These are phyloP conservation scores for Tachyglossus aculeatus DNA, from an alignment of 2,797 vertebrate species.

Conservation along the genomic window DNA sequence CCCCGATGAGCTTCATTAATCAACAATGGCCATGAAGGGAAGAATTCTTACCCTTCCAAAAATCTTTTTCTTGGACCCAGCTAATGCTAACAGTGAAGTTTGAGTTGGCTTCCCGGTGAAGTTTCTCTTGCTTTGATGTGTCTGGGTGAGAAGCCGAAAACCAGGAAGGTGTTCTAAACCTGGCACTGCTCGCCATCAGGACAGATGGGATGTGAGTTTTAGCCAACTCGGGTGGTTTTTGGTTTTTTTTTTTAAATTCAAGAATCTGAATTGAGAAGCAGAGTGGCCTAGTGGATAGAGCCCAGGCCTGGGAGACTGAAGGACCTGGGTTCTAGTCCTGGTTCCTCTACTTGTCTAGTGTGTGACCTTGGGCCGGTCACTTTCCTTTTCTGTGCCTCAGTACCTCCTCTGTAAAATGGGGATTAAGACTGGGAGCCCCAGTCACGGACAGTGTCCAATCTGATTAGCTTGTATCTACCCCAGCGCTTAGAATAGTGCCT, in stretches of 20 bases:
- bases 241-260: background rate
- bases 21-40: constrained; percentile 58
- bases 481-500: no score
- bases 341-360: no score
- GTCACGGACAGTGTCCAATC: no score
- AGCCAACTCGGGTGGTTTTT: constrained; percentile 19
- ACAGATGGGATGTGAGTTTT: constrained; percentile 61
- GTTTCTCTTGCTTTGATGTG: constrained; percentile 59
- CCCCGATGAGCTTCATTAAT: constrained; percentile 59
- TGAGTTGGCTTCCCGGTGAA: constrained; percentile 50
- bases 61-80: constrained; percentile 65
- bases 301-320: no score
- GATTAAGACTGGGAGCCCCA: no score
- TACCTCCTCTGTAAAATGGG: no score
- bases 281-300: no score
- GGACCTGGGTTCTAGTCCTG: no score
- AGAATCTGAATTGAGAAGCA: no score
- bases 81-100: constrained; percentile 62
- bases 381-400: no score
- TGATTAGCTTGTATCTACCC: no score
- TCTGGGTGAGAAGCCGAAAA: constrained; percentile 65
- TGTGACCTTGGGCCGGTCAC: no score
- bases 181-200: constrained; percentile 37
- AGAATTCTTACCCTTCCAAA: constrained; percentile 56
- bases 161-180: constrained; percentile 47